Evolutionary conservation across 2,888 invertebrate species (phyloP), one percentile per base, ranked within the genome.

Genomic region (Caenorhabditis becei): DNA sequence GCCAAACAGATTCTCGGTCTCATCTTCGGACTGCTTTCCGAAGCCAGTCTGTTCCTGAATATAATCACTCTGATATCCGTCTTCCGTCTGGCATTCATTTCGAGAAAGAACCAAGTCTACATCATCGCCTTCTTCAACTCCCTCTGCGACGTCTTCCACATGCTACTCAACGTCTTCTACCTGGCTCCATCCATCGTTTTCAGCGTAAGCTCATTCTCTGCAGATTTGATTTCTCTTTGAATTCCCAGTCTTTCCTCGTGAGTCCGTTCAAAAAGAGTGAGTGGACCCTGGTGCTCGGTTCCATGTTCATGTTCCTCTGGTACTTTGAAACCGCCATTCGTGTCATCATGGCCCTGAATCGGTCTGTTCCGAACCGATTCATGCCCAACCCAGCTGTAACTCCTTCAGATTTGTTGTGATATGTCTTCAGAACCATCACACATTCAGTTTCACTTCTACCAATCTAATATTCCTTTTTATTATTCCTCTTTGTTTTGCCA

Each of bases 371-470:
- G 23, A 10, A 35, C 7, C 35, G 10, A 10, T 10, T 35, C 35
- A 16, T 24, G 28, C 23, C 26, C 32, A 35, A 7, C 18, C 7
- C 8, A 0, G 4, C 32, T 32, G 32, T 7, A 32, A 32, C 32
- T n/a, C n/a, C n/a, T n/a, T n/a, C 61, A 84, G 84, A 54, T 66
- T 80, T 11, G 53, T 72, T 24, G 75, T 82, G 3, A 80, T 84
- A 16, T 82, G 82, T 49, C 70, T 63, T 14, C 69, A 61, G 23
- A 69, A 65, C 4, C 53, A 66, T 14, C 58, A 61, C 1, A 11
- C 62, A 14, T 77, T 84, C 78, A 71, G 71, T 18, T 58, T 18
- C 28, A 58, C 20, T 2, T 28, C 72, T 10, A 67, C 80, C 16
- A n/a, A 65, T 35, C 11, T 37, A 20, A 18, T 80, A 5, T 72